Conservation (phyloP, 2,797 vertebrate genomes). For the Mallotus villosus region DNA sequence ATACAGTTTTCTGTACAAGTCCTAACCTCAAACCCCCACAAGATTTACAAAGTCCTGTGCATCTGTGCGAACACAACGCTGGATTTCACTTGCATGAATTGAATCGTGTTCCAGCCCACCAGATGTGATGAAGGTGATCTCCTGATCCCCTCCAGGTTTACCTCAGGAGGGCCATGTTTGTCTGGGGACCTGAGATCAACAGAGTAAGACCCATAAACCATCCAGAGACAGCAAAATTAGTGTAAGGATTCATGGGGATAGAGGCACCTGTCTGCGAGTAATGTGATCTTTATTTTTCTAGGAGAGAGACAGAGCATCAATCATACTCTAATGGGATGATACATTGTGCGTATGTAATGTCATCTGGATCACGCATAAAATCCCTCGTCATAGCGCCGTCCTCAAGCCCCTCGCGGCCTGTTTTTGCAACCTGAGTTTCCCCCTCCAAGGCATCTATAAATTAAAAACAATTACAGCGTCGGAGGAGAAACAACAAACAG, state of each 20-base stretch:
- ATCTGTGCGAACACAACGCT: neutral
- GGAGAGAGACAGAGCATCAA: conserved; percentile 39
- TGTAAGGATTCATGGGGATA: conserved; percentile 41
- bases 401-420: conserved; percentile 30
- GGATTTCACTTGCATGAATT: neutral
- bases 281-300: conserved; percentile 39
- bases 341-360: conserved; percentile 37
- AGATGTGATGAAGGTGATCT: neutral
- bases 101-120: neutral
- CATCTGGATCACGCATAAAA: conserved; percentile 51
- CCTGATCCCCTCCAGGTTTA: conserved; percentile 30
- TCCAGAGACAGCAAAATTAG: conserved; percentile 26
- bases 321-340: conserved; percentile 40
- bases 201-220: conserved; percentile 44
- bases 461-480: conserved; percentile 71
- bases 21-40: too few relatives aligned
- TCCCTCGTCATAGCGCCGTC: conserved; percentile 35
- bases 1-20: too few relatives aligned
- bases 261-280: conserved; percentile 51
- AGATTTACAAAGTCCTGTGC: too few relatives aligned
- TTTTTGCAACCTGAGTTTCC: conserved; percentile 45
- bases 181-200: conserved; percentile 39
- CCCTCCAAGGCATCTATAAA: conserved; percentile 68
- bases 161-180: conserved; percentile 23
- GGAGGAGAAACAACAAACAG: conserved; percentile 59